These are phyloP conservation scores for Passer montanus DNA, from an alignment of 2,113 vertebrate genomes.

Conservation along the genomic window DNA sequence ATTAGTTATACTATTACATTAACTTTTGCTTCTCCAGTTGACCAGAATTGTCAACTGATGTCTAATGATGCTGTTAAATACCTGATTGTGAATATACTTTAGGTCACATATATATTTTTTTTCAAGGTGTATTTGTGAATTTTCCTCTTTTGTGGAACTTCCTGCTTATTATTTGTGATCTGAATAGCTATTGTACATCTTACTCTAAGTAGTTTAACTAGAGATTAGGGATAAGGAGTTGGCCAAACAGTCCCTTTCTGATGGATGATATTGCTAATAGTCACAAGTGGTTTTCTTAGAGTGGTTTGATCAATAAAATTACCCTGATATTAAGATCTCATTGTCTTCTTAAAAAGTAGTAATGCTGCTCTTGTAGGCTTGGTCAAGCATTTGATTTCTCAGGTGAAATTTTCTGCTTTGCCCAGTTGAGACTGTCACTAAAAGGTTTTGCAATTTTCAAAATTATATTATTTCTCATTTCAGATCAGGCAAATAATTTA, in stretches of 20 bases:
- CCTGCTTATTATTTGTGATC: neutral
- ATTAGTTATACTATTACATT: neutral
- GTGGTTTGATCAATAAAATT: neutral
- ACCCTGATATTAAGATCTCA: neutral
- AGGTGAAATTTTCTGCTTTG: neutral
- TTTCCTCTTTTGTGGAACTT: neutral
- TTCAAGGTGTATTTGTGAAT: neutral
- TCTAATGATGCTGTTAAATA: neutral
- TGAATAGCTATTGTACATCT: neutral
- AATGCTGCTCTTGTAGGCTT: neutral
- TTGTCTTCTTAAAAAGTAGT: neutral
- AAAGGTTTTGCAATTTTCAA: neutral
- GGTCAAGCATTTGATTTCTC: neutral
- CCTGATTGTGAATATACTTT: neutral
- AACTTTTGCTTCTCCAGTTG: neutral
- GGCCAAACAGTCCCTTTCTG: neutral
- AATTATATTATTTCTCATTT: neutral
- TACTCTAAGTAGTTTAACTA: neutral
- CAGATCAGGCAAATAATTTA: neutral
- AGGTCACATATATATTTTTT: neutral
- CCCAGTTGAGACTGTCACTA: neutral
- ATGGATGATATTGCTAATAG: neutral
- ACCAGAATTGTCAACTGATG: neutral
- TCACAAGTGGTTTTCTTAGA: neutral
- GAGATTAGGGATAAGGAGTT: neutral